Evolutionary conservation across 2,888 invertebrate species (phyloP).

Genomic region (Drosophila neotestacea): DNA sequence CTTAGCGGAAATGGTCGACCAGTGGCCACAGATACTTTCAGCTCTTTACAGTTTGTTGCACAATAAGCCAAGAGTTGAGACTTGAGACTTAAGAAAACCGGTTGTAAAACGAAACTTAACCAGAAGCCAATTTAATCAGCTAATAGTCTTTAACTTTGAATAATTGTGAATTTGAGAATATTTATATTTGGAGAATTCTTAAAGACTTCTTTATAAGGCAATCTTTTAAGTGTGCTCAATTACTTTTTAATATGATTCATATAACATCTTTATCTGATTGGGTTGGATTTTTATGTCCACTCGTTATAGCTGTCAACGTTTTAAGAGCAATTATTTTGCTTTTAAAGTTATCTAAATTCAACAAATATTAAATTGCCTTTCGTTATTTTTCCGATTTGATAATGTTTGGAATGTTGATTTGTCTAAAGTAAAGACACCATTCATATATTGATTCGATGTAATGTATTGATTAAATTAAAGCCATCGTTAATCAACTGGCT

Average conservation of each 20-base stretch:
- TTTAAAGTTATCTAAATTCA: background rate
- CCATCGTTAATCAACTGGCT: no score
- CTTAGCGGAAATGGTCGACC: slow-evolving; percentile 58
- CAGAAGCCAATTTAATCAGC: slow-evolving; percentile 50
- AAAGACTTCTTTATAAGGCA: background rate
- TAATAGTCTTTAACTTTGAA: slow-evolving; percentile 42
- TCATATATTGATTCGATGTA: no score
- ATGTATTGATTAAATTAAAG: no score
- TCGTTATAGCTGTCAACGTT: background rate
- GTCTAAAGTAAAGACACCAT: no score
- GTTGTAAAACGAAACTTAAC: slow-evolving; percentile 43
- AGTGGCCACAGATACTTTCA: slow-evolving; percentile 34
- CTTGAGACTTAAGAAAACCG: slow-evolving; percentile 13
- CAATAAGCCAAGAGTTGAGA: slow-evolving; percentile 41
- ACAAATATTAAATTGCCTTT: background rate
- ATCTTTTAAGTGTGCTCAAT: background rate
- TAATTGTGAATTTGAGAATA: slow-evolving; percentile 22
- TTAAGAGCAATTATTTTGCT: background rate
- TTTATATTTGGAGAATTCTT: background rate
- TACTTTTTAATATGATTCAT: background rate
- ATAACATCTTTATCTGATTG: slow-evolving; percentile 6
- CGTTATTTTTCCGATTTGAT: no score
- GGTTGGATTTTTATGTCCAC: background rate
- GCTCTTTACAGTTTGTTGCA: slow-evolving; percentile 45
- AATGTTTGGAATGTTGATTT: no score